Evolutionary conservation across 2,113 vertebrate genomes (phyloP).

Genomic region (Zingel zingel): DNA sequence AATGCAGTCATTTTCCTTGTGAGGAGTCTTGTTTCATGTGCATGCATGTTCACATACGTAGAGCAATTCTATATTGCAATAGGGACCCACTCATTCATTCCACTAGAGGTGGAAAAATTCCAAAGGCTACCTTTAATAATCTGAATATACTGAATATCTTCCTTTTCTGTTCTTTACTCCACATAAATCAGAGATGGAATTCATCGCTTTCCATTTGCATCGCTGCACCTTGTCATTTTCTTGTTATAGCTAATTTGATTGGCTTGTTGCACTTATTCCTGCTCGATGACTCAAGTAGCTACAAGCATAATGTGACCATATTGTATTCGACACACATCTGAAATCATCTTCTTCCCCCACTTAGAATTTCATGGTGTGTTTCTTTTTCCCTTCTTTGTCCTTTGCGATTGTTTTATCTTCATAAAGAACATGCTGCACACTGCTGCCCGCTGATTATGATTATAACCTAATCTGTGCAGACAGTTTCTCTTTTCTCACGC

Average conservation of each 20-base stretch:
- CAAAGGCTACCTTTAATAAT: background rate
- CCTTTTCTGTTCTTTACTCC: background rate
- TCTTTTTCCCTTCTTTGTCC: background rate
- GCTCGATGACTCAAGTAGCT: conserved; percentile 50
- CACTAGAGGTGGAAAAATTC: background rate
- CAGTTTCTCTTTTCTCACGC: background rate
- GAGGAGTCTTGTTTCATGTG: background rate
- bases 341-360: conserved; percentile 41
- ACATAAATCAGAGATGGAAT: conserved; percentile 15
- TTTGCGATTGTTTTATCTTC: conserved; percentile 25
- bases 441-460: conserved; percentile 46
- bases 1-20: background rate
- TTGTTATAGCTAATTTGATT: conserved; percentile 56
- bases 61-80: too few relatives aligned
- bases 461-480: conserved; percentile 36
- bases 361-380: conserved; percentile 44
- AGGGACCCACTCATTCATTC: background rate
- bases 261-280: conserved; percentile 45
- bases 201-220: conserved; percentile 5
- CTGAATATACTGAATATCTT: background rate
- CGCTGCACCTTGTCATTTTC: conserved; percentile 34
- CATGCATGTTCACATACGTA: background rate
- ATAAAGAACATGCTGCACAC: conserved; percentile 16
- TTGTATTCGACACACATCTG: conserved; percentile 67
- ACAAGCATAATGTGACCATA: conserved; percentile 63